Percentiles rank a stretch among this genome's conserved stretches.
Conservation (phyloP, 2,888 invertebrate species). For the Eurois occulta region DNA sequence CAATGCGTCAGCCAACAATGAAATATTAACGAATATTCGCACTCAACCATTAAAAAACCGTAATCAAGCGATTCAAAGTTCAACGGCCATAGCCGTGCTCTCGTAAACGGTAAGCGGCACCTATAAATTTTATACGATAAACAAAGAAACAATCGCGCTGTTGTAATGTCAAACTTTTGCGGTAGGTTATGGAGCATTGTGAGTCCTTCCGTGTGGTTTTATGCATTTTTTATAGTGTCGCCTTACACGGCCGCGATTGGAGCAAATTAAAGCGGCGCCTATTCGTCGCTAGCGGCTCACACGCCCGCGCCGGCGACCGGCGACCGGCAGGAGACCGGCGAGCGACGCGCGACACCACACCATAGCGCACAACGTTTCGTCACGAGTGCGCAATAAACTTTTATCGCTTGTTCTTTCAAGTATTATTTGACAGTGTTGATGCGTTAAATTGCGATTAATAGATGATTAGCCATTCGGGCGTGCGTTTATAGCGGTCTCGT, state of each 20-base stretch:
- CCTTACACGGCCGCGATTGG: constrained; percentile 68
- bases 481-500: constrained; percentile 84
- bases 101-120: constrained; percentile 80
- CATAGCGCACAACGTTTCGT: constrained; percentile 64
- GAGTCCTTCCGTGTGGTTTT: constrained; percentile 78
- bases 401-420: constrained; percentile 85
- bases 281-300: constrained; percentile 65
- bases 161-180: constrained; percentile 86
- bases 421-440: constrained; percentile 88
- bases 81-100: constrained; percentile 82
- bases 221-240: constrained; percentile 71
- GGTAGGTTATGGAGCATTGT: constrained; percentile 85
- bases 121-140: constrained; percentile 85
- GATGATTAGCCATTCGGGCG: constrained; percentile 86
- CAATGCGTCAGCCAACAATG: constrained; percentile 77
- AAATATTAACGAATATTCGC: constrained; percentile 83
- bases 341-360: constrained; percentile 51
- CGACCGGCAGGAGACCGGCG: constrained; percentile 38
- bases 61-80: constrained; percentile 88
- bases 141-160: constrained; percentile 86
- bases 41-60: constrained; percentile 86
- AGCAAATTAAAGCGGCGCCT: constrained; percentile 72
- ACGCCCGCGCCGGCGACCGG: constrained; percentile 35
- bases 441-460: constrained; percentile 88
- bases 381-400: constrained; percentile 79